These are phyloP conservation scores for Protobothrops flavoviridis DNA, from an alignment of 2,113 vertebrate genomes.

Conservation along the genomic window DNA sequence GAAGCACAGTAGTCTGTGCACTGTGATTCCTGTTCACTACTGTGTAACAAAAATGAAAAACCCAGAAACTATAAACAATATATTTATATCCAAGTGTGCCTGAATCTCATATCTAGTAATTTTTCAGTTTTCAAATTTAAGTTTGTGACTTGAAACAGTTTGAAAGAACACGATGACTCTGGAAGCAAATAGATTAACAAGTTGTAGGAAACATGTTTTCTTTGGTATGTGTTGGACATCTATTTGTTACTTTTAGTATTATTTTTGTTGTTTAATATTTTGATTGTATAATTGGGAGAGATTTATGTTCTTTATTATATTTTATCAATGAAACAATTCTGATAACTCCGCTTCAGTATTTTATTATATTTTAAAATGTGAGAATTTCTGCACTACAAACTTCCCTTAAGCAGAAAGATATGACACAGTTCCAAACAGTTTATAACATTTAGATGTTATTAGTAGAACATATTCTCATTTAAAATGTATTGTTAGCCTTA, in stretches of 20 bases:
- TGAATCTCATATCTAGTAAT: conserved; percentile 92
- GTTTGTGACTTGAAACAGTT: conserved; percentile 89
- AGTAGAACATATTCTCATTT: conserved; percentile 78
- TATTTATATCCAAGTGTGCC: conserved; percentile 94
- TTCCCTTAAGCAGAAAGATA: conserved; percentile 86
- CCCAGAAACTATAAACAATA: conserved; percentile 63
- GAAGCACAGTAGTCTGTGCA: conserved; percentile 79
- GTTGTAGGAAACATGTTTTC: conserved; percentile 79
- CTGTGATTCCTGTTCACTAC: conserved; percentile 94
- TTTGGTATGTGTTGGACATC: conserved; percentile 89
- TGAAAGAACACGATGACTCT: conserved; percentile 87
- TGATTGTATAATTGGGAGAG: conserved; percentile 97
- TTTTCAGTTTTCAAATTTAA: conserved; percentile 90
- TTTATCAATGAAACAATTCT: conserved; percentile 85
- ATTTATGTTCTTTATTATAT: conserved; percentile 84
- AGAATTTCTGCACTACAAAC: conserved; percentile 98
- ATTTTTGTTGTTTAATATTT: conserved; percentile 91
- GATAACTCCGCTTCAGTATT: conserved; percentile 94
- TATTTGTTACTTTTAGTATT: conserved; percentile 88
- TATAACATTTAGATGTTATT: conserved; percentile 76
- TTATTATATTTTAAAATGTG: conserved; percentile 93
- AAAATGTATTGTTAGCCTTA: conserved; percentile 90
- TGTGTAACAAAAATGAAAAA: conserved; percentile 85
- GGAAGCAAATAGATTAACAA: conserved; percentile 83
- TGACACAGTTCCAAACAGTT: conserved; percentile 79